A percentile compares a stretch with the other conserved stretches of the same genome.
Evolutionary conservation across 2,797 vertebrate species (phyloP).

Genomic region (Cyprinella venusta): DNA sequence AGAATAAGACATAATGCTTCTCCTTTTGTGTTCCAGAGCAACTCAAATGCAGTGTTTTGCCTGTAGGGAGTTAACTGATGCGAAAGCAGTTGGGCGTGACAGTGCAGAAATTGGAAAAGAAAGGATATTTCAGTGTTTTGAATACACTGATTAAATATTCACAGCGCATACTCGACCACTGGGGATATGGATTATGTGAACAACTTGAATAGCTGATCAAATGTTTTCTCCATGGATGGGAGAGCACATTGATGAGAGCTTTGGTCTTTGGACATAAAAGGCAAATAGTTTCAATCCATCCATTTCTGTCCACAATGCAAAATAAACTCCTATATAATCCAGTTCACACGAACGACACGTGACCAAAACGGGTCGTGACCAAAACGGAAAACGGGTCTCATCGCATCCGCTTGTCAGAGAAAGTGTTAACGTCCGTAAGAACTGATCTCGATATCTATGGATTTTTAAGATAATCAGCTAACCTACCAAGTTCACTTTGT

Average conservation of each 20-base stretch:
- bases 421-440: too few species aligned
- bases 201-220: conserved; percentile 47
- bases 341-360: too few species aligned
- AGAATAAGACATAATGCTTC: not conserved
- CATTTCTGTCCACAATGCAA: not conserved
- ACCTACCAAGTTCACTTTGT: too few species aligned
- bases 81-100: conserved; percentile 58
- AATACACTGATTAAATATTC: conserved; percentile 28
- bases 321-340: conserved; percentile 39
- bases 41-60: conserved; percentile 61
- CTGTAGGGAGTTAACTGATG: conserved; percentile 53
- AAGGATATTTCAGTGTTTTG: conserved; percentile 24
- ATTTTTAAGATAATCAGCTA: too few species aligned
- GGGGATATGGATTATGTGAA: conserved; percentile 29
- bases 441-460: too few species aligned
- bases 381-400: too few species aligned
- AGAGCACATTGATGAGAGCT: conserved; percentile 42
- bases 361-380: too few species aligned
- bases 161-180: conserved; percentile 1
- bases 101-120: conserved; percentile 51
- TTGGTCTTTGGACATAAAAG: conserved; percentile 20
- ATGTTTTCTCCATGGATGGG: conserved; percentile 38
- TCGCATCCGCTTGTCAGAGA: too few species aligned
- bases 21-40: conserved; percentile 45
- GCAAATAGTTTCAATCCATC: conserved; percentile 30